Evolutionary conservation across 2,888 invertebrate species (phyloP).

Genomic region (Tetrapedia diversipes): DNA sequence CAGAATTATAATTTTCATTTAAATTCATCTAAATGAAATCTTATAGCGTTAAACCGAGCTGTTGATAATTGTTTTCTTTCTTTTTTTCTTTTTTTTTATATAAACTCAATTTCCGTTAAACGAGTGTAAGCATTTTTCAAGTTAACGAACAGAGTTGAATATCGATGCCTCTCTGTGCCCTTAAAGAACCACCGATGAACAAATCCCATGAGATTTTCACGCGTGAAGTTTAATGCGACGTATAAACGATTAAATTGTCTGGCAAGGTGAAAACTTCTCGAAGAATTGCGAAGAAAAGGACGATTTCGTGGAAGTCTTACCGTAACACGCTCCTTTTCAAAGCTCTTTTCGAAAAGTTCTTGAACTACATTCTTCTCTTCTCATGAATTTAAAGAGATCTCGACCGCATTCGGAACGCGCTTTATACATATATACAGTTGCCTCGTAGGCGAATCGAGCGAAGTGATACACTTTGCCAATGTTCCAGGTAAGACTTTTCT

Average conservation of each 20-base stretch:
- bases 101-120: too few relatives aligned
- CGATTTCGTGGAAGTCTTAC: conserved; percentile 18
- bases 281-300: conserved; percentile 8
- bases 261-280: conserved; percentile 8
- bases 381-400: conserved; percentile 59
- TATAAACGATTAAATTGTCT: conserved; percentile 3
- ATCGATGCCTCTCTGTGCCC: too few relatives aligned
- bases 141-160: too few relatives aligned
- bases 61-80: too few relatives aligned
- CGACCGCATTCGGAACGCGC: conserved; percentile 46
- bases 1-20: too few relatives aligned
- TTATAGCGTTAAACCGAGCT: too few relatives aligned
- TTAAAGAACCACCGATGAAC: too few relatives aligned
- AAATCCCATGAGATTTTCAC: neutral
- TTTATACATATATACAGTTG: neutral
- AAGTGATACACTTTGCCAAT: conserved; percentile 12
- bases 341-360: conserved; percentile 44
- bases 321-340: conserved; percentile 19
- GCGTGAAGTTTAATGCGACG: neutral
- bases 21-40: too few relatives aligned
- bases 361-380: conserved; percentile 51
- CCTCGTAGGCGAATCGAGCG: conserved; percentile 22
- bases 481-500: neutral
- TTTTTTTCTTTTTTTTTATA: neutral
- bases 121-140: too few relatives aligned